Percentiles rank a stretch among this genome's conserved stretches.
Evolutionary conservation across 1,140 invertebrate genomes (phyloP).

Genomic region (Apis laboriosa): DNA sequence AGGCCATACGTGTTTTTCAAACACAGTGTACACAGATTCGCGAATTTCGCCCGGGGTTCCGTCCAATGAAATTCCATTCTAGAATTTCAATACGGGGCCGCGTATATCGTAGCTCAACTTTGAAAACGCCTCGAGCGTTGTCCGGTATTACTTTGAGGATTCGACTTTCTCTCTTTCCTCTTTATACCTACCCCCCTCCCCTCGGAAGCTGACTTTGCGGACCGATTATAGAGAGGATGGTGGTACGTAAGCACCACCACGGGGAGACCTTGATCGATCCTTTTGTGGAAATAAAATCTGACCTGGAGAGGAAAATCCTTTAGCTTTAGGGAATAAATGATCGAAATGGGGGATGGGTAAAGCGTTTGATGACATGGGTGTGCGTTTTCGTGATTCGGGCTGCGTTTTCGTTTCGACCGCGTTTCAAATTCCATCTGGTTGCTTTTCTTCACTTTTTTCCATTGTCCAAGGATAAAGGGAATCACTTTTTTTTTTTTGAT

Average conservation of each 20-base stretch:
- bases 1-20: slow-evolving; percentile 30
- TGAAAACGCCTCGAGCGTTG: slow-evolving; percentile 55
- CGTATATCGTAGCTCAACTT: slow-evolving; percentile 62
- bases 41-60: slow-evolving; percentile 36
- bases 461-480: too few relatives aligned
- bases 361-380: slow-evolving; percentile 14
- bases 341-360: slow-evolving; percentile 49
- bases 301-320: slow-evolving; percentile 17
- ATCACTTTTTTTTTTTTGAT: too few relatives aligned
- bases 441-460: too few relatives aligned
- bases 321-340: slow-evolving; percentile 56
- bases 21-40: not conserved
- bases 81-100: slow-evolving; percentile 66
- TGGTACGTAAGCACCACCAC: slow-evolving; percentile 32
- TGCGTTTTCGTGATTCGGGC: not conserved
- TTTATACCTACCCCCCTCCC: too few relatives aligned
- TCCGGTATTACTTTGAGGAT: slow-evolving; percentile 64
- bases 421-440: too few relatives aligned
- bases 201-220: slow-evolving; percentile 50
- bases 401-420: too few relatives aligned
- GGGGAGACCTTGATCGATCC: slow-evolving; percentile 11
- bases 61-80: slow-evolving; percentile 61
- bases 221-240: slow-evolving; percentile 57
- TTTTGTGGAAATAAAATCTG: slow-evolving; percentile 11
- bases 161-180: not conserved